A percentile compares a stretch with the other conserved stretches of the same genome.
Evolutionary conservation across 2,888 invertebrate genomes (phyloP).

Genomic region (Epinotia demarniana): DNA sequence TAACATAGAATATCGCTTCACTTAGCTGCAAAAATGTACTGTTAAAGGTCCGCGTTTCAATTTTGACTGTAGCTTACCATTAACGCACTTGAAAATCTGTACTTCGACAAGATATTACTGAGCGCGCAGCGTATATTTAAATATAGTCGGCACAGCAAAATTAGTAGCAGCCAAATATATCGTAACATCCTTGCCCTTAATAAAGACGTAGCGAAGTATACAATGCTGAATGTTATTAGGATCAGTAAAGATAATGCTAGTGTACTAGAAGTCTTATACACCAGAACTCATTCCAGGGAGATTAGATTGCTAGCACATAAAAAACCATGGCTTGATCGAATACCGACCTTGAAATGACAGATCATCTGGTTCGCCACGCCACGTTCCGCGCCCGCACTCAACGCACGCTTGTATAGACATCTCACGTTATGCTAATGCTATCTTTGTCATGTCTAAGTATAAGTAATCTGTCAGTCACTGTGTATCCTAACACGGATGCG

Average conservation of each 20-base stretch:
- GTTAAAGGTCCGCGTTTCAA: not conserved
- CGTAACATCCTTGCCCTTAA: too few species aligned
- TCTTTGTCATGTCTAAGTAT: not conserved
- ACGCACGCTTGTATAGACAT: not conserved
- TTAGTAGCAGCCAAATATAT: too few species aligned
- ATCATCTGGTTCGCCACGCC: not conserved
- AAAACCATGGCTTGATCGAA: not conserved
- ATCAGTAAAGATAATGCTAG: constrained; percentile 16
- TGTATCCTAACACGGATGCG: not conserved
- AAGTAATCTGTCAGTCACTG: not conserved
- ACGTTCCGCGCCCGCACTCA: constrained; percentile 18
- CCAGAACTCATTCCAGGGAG: not conserved
- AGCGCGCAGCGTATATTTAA: too few species aligned
- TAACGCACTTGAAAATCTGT: too few species aligned
- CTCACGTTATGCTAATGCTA: not conserved
- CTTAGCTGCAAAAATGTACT: not conserved
- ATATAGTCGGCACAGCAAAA: too few species aligned
- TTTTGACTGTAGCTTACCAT: too few species aligned
- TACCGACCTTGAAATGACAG: not conserved
- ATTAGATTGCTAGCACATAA: not conserved
- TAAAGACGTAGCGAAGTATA: too few species aligned
- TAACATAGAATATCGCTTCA: not conserved
- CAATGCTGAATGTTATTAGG: not conserved
- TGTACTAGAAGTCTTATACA: not conserved
- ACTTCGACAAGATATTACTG: too few species aligned